Percentiles rank a stretch among this genome's conserved stretches.
phyloP scores from a whole-genome alignment of 2,113 vertebrate species.

The Aptenodytes patagonicus region DNA sequence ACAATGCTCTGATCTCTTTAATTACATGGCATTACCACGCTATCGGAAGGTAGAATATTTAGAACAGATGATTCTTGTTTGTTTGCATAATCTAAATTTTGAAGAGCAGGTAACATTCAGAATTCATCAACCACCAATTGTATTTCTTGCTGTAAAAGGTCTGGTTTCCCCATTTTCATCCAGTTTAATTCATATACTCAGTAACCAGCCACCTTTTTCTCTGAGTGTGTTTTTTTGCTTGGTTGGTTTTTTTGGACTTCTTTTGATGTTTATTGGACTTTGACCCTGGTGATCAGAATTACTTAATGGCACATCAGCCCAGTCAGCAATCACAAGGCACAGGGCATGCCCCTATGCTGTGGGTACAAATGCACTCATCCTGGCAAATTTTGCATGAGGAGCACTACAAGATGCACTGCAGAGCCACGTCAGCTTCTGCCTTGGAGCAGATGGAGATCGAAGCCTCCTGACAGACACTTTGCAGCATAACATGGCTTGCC shows the following conservation, averaged over 20 bases:
- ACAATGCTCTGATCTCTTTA: neutral
- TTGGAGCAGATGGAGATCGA: rapidly evolving
- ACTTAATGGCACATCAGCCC: neutral
- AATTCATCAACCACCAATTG: neutral
- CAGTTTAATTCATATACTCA: neutral
- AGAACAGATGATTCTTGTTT: neutral
- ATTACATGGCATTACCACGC: neutral
- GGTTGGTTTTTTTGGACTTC: neutral
- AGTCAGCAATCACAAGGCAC: neutral
- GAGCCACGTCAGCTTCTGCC: neutral
- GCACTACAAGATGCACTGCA: neutral
- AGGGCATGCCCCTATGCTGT: neutral
- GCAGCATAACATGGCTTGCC: neutral
- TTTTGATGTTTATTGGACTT: neutral
- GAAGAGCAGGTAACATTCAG: neutral
- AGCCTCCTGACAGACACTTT: neutral
- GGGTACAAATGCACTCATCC: neutral
- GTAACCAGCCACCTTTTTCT: neutral
- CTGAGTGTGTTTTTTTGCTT: neutral
- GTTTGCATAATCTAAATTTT: neutral
- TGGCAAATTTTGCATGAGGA: neutral
- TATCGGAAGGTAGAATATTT: neutral
- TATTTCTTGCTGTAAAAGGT: neutral
- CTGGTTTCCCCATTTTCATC: neutral
- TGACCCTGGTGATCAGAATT: neutral